Conservation (phyloP, 2,113 vertebrate species). For the Cisticola juncidis region DNA sequence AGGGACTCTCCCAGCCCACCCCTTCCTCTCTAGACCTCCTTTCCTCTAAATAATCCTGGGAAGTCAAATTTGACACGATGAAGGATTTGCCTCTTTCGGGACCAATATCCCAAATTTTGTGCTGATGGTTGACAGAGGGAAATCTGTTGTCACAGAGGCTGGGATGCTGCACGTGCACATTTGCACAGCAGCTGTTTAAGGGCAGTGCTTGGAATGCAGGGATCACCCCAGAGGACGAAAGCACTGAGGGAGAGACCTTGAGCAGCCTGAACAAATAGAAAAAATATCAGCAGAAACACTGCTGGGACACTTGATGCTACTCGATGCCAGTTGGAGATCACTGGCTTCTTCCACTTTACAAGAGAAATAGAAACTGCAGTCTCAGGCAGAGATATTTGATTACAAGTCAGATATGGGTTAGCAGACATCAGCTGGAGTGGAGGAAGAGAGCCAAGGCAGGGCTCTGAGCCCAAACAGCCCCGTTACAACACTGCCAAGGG, state of each 20-base stretch:
- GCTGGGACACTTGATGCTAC: neutral
- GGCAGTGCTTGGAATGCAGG: neutral
- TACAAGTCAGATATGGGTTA: neutral
- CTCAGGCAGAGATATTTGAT: neutral
- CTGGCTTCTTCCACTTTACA: neutral
- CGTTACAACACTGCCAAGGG: neutral
- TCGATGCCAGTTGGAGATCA: neutral
- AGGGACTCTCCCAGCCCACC: neutral
- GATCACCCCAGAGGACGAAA: neutral
- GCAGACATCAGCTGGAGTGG: neutral
- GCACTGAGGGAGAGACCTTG: neutral
- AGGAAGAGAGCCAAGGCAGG: neutral
- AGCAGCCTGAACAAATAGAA: neutral
- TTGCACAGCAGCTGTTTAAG: neutral
- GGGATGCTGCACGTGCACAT: rapidly evolving
- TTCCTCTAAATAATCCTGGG: neutral
- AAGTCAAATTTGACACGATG: rapidly evolving
- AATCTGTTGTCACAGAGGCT: neutral
- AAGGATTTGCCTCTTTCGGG: neutral
- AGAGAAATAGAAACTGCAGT: neutral
- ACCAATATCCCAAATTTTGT: neutral
- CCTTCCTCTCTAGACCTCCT: neutral
- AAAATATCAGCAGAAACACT: neutral
- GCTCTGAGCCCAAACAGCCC: neutral
- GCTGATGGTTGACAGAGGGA: neutral